Conservation (phyloP, 2,797 vertebrate species). For the Momotus momota region DNA sequence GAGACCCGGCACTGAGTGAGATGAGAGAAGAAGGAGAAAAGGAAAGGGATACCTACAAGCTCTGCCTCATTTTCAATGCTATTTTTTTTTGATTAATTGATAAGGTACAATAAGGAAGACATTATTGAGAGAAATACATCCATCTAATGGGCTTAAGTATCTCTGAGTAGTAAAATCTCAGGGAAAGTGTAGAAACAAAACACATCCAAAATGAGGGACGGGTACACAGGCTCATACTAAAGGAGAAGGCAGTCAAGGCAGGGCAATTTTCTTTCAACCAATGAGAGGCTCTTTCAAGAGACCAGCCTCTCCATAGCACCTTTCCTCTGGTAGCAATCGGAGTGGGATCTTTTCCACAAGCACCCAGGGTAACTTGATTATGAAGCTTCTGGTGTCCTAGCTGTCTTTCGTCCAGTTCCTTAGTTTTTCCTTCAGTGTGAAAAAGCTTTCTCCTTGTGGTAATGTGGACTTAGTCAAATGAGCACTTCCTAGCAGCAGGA, state of each 20-base stretch:
- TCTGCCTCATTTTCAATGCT: neutral
- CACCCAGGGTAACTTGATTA: neutral
- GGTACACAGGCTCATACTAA: neutral
- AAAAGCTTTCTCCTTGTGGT: neutral
- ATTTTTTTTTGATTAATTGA: no score
- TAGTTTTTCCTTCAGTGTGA: neutral
- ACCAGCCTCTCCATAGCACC: neutral
- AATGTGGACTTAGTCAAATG: neutral
- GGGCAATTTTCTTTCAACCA: neutral
- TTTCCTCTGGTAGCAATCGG: neutral
- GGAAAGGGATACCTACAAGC: neutral
- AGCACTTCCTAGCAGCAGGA: no score
- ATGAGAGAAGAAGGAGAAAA: neutral
- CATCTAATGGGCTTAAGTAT: neutral
- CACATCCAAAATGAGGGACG: accelerated
- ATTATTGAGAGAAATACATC: neutral
- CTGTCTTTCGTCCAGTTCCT: neutral
- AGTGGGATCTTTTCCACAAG: neutral
- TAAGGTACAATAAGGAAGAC: neutral
- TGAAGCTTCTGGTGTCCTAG: neutral
- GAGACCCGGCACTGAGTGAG: neutral
- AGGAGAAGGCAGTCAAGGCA: neutral
- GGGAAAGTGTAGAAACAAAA: neutral
- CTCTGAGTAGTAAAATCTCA: neutral
- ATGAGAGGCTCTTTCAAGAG: neutral